A percentile compares a stretch with the other conserved stretches of the same genome.
phyloP scores from a whole-genome alignment of 2,113 vertebrate species.

The Lophotis ruficrista region DNA sequence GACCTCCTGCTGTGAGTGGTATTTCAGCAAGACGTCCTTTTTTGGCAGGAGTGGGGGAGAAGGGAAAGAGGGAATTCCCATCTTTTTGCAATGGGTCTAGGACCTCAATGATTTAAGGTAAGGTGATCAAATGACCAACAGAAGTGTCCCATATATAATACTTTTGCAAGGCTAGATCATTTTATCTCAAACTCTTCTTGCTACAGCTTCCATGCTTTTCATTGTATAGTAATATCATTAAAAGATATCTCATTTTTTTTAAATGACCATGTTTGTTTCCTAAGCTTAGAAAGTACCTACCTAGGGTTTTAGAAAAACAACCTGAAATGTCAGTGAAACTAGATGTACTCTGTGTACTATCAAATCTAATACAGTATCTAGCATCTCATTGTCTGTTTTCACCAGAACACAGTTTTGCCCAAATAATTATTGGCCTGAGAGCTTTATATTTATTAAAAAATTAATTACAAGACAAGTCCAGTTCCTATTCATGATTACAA shows the following conservation, averaged over 20 bases:
- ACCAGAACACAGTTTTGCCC: background rate
- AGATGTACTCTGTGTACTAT: accelerated
- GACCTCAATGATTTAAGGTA: background rate
- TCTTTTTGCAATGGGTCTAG: background rate
- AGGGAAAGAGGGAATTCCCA: background rate
- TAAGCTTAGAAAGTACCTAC: background rate
- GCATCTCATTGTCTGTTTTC: background rate
- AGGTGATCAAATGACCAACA: background rate
- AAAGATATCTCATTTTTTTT: background rate
- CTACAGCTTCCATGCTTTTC: background rate
- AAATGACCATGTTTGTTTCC: accelerated
- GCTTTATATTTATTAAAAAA: background rate
- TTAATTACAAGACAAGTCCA: background rate
- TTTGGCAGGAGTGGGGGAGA: background rate
- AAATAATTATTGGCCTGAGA: background rate
- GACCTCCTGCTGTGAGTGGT: background rate
- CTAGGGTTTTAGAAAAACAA: background rate
- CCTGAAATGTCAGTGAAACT: background rate
- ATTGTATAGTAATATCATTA: background rate
- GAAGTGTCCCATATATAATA: background rate
- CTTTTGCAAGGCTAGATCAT: background rate
- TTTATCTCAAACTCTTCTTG: background rate
- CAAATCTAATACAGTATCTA: background rate
- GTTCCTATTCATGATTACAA: background rate
- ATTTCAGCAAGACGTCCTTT: background rate